phyloP scores from a whole-genome alignment of 1,140 invertebrate genomes.

The Zophobas atratus region DNA sequence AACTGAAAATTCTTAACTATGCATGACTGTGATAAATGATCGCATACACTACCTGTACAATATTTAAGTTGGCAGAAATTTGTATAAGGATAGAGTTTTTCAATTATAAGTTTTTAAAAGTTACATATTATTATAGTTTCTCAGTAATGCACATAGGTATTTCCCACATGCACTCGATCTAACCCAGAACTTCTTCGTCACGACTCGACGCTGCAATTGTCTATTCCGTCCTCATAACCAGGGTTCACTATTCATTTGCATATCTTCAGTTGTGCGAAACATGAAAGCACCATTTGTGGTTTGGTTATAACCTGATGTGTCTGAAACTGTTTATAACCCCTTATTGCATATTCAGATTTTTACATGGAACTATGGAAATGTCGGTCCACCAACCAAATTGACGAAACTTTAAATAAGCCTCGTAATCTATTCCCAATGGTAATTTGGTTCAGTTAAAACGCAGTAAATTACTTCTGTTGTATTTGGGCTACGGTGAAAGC shows the following conservation, averaged over 20 bases:
- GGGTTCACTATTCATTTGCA: conserved; percentile 29
- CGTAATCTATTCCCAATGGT: neutral
- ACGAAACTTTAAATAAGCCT: neutral
- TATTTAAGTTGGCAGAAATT: conserved; percentile 13
- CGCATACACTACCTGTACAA: conserved; percentile 13
- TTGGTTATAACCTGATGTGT: conserved; percentile 23
- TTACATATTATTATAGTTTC: too few relatives aligned
- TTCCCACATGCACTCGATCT: too few relatives aligned
- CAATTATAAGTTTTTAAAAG: too few relatives aligned
- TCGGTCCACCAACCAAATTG: neutral
- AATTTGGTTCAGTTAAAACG: too few relatives aligned
- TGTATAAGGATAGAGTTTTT: neutral
- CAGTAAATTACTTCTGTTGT: too few relatives aligned
- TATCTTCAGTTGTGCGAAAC: conserved; percentile 29
- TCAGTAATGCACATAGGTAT: too few relatives aligned
- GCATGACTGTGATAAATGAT: conserved; percentile 19
- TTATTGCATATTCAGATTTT: conserved; percentile 32
- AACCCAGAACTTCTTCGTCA: too few relatives aligned
- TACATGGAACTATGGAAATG: conserved; percentile 6
- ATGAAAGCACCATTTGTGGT: conserved; percentile 40
- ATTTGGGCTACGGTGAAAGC: too few relatives aligned
- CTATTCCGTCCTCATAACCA: conserved; percentile 37
- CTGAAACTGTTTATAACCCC: conserved; percentile 9
- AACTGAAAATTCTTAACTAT: conserved; percentile 16
- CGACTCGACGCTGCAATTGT: conserved; percentile 16